Evolutionary conservation across 2,113 vertebrate species (phyloP).

Genomic region (Erpornis zantholeuca): DNA sequence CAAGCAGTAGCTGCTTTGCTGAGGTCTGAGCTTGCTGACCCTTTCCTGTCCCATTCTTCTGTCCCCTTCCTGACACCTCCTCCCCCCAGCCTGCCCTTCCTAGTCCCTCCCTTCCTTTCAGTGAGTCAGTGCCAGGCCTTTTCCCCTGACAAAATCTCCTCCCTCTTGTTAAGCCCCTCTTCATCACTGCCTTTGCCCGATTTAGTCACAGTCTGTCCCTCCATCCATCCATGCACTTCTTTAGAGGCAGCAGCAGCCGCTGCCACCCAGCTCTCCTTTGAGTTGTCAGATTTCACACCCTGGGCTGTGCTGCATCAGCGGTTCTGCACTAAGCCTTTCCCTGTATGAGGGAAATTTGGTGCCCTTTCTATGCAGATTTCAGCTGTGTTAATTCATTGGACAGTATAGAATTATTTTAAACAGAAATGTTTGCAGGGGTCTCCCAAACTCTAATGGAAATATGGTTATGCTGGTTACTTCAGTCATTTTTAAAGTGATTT

Average conservation of each 20-base stretch:
- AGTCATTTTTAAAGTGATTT: background rate
- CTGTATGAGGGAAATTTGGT: background rate
- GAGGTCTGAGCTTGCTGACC: background rate
- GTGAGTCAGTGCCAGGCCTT: slow-evolving; percentile 33
- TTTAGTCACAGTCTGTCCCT: background rate
- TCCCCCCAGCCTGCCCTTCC: background rate
- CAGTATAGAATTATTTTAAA: background rate
- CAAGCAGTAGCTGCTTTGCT: background rate
- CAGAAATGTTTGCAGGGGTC: background rate
- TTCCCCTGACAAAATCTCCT: slow-evolving; percentile 22
- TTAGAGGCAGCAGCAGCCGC: background rate
- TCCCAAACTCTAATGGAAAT: background rate
- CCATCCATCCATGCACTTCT: background rate
- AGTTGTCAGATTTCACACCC: background rate
- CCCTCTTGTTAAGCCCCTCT: background rate
- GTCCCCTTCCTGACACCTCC: background rate
- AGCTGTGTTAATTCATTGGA: background rate
- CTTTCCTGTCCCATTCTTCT: background rate
- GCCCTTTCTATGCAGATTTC: background rate
- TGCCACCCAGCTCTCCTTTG: background rate
- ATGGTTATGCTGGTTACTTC: background rate
- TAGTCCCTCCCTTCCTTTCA: slow-evolving; percentile 37
- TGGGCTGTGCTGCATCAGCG: background rate
- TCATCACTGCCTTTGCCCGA: background rate
- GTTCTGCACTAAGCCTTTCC: background rate